Base-by-base conservation (phyloP, 92 coral and sea anemone species). In the Zoanthus sansibaricus region DNA sequence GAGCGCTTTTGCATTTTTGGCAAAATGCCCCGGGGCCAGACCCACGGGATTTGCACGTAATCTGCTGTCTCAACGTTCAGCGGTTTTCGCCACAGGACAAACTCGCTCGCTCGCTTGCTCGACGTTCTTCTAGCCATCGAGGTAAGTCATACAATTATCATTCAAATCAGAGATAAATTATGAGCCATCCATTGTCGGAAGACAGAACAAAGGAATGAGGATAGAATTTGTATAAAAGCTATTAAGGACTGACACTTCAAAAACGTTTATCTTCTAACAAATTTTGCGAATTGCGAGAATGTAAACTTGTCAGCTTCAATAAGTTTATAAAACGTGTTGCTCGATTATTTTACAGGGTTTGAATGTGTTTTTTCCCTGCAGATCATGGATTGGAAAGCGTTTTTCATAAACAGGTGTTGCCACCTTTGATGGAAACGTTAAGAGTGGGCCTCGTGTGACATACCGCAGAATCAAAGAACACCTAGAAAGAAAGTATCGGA, bases 351-450 rank as follows among this genome's bases (percentile, higher is more conserved):
- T 62, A 75, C 80, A 75, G 58, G 80, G 59, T 75, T 42, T 75
- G 80, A 75, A 75, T 75, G 80, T 75, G 80, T 75, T 75, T 75
- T 75, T 75, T 75, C 84, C 67, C 73, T 54, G 71, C 72, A 79
- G 87, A 83, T 83, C 82, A 83, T 83, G 80, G 87, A 83, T 83
- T 83, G 87, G 87, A 83, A 70, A 72, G 67, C 51, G 59, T 83
- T 71, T 66, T 84, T 84, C 59, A 21, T 72, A 55, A 84, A 84
- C 47, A 25, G 25, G 25, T 25, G 87, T 88, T 33, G 52, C 45
- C 21, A 82, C 87, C 31, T 88, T 82, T 46, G 87, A 82, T 76
- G 90, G 94, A n/a, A 90, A 90, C 45, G 72, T 61, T 11, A 86
- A 87, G 61, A 47, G 48, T 17, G 93, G 93, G 13, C 85, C 89